Conservation (phyloP, 2,888 invertebrate genomes). For the Zhuqinia jingwanae region DNA sequence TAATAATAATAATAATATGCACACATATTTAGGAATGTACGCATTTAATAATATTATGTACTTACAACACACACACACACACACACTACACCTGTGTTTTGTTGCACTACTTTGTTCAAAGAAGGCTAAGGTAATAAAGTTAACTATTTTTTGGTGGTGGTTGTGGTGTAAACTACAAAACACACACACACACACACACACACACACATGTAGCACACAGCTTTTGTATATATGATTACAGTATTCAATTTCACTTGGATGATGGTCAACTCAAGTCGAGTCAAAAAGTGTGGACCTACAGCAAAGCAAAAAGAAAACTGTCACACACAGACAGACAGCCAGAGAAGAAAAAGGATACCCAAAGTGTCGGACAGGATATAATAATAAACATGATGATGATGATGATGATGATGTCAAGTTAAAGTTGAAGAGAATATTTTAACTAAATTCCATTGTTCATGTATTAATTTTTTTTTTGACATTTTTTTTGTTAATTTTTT, state of each 20-base stretch:
- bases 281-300: conserved; percentile 53
- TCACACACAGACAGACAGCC: not conserved
- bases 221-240: conserved; percentile 43
- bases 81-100: conserved; percentile 11
- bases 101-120: conserved; percentile 1
- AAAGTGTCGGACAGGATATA: no score
- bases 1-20: no score
- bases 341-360: conserved; percentile 3
- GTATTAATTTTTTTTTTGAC: not conserved
- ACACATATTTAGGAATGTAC: no score
- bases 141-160: not conserved
- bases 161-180: not conserved
- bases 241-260: conserved; percentile 62
- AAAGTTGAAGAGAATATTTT: not conserved
- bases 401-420: conserved; percentile 35
- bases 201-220: no score
- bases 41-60: no score
- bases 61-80: conserved; percentile 13
- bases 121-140: conserved; percentile 26
- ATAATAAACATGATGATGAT: conserved; percentile 21
- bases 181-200: no score
- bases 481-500: not conserved
- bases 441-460: no score
- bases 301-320: conserved; percentile 54
- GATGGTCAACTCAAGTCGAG: not conserved